These are phyloP conservation scores for Sminthurides aquaticus DNA, from an alignment of 2,888 invertebrate genomes.

Conservation along the genomic window DNA sequence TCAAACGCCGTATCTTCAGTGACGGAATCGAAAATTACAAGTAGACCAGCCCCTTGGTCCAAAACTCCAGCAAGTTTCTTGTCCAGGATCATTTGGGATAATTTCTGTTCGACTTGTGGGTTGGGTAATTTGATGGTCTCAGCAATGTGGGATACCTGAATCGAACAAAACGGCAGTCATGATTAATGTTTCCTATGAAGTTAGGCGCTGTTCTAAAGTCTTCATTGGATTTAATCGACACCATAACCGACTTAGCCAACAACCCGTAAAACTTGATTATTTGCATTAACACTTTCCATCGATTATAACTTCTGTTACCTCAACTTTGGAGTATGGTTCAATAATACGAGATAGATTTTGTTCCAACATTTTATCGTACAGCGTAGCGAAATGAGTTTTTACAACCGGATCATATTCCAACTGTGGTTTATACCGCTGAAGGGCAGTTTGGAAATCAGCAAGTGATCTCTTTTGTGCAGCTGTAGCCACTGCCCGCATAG, in stretches of 20 bases:
- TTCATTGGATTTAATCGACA: no score
- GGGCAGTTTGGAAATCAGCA: conserved; percentile 84
- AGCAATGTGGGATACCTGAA: conserved; percentile 67
- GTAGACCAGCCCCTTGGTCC: conserved; percentile 95
- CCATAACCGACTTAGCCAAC: no score
- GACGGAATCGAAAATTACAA: conserved; percentile 94
- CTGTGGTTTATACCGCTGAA: conserved; percentile 78
- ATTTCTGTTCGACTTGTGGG: conserved; percentile 91
- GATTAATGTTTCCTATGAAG: neutral
- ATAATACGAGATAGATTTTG: conserved; percentile 98
- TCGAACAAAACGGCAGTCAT: neutral
- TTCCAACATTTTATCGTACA: conserved; percentile 98
- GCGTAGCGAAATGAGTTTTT: conserved; percentile 87
- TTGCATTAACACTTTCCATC: neutral
- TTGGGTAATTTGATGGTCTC: conserved; percentile 81
- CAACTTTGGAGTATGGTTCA: conserved; percentile 95
- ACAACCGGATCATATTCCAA: conserved; percentile 88
- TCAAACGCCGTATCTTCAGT: conserved; percentile 94
- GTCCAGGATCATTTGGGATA: conserved; percentile 99
- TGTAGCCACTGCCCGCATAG: conserved; percentile 93
- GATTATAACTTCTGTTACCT: conserved; percentile 51
- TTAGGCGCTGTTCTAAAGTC: no score
- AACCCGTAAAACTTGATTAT: no score
- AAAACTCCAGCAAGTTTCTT: conserved; percentile 94
- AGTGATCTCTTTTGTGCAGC: conserved; percentile 94